These are phyloP conservation scores for Drosophila seguyi DNA, from an alignment of 1,140 invertebrate species.

Conservation along the genomic window DNA sequence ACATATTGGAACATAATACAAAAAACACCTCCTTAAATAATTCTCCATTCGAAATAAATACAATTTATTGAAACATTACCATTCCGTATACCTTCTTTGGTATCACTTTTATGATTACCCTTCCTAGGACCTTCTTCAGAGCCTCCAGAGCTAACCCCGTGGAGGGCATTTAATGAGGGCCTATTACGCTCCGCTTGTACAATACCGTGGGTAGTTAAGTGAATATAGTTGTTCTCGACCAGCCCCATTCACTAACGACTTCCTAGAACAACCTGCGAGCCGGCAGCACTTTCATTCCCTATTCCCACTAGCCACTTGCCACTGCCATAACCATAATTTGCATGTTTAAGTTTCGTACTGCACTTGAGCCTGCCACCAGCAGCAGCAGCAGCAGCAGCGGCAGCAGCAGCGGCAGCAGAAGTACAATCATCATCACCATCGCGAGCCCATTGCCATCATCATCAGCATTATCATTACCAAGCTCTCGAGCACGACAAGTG, in stretches of 20 bases:
- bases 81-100: background rate
- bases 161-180: slow-evolving; percentile 6
- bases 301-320: slow-evolving; percentile 7
- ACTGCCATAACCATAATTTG: slow-evolving; percentile 47
- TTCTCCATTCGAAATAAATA: no score
- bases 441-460: slow-evolving; percentile 8
- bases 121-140: background rate
- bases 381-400: background rate
- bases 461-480: slow-evolving; percentile 14
- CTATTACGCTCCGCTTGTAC: slow-evolving; percentile 3
- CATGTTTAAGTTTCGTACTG: slow-evolving; percentile 44
- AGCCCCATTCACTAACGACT: slow-evolving; percentile 20
- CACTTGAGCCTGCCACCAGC: slow-evolving; percentile 34
- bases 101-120: background rate
- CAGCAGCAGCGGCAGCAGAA: slow-evolving; percentile 1
- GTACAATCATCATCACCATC: slow-evolving; percentile 14
- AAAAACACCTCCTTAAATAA: no score
- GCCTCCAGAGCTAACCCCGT: background rate
- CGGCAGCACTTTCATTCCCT: background rate
- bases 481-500: slow-evolving; percentile 8
- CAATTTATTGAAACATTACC: background rate
- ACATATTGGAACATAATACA: no score
- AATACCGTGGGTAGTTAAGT: slow-evolving; percentile 11
- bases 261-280: slow-evolving; percentile 32
- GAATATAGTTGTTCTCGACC: slow-evolving; percentile 42